phyloP scores from a whole-genome alignment of 2,797 vertebrate genomes.

The Acanthurus lineatus region DNA sequence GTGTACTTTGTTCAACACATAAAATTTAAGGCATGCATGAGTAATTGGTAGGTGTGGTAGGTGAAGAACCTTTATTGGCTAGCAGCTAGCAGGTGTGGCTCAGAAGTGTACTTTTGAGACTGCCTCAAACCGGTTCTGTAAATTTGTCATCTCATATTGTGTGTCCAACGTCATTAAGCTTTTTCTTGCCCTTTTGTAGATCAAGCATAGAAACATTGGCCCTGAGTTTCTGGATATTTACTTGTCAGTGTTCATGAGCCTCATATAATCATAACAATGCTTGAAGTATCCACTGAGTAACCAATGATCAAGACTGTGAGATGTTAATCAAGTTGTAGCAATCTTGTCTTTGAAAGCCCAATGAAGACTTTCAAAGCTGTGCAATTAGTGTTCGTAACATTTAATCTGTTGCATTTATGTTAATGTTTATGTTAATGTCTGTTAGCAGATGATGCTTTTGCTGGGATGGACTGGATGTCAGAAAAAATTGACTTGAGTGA shows the following conservation, averaged over 20 bases:
- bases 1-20: rapidly evolving
- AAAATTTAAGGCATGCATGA: no score
- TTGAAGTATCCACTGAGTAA: background rate
- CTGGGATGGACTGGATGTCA: conserved; percentile 96
- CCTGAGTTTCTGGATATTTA: background rate
- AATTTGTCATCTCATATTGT: background rate
- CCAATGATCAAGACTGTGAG: rapidly evolving
- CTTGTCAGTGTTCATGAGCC: background rate
- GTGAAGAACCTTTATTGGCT: background rate
- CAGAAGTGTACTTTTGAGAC: background rate
- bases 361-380: no score
- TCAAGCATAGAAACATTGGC: background rate
- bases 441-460: conserved; percentile 91
- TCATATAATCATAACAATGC: no score
- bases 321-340: background rate
- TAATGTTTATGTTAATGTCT: no score
- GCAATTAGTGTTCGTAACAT: background rate
- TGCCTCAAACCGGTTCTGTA: conserved; percentile 11
- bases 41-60: conserved; percentile 4
- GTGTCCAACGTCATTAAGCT: background rate
- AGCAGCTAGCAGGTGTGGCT: conserved; percentile 24
- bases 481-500: conserved; percentile 96
- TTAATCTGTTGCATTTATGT: background rate
- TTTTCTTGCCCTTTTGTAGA: background rate
- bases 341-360: no score